Evolutionary conservation across 1,140 invertebrate species (phyloP), one percentile per base, ranked within the genome.

Genomic region (Tetranychus urticae): DNA sequence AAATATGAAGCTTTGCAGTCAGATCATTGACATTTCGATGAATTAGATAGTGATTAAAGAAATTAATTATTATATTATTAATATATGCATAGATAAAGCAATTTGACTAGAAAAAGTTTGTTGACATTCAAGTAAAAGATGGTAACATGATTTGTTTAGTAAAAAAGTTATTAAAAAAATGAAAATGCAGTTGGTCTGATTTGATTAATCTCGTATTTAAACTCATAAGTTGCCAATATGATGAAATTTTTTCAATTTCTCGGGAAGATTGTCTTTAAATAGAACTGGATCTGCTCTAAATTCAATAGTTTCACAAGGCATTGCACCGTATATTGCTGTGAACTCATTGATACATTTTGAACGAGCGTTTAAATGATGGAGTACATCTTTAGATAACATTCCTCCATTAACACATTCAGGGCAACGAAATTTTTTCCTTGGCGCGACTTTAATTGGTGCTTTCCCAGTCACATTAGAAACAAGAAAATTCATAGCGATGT

Each of bases 351-450:
- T 87, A 69, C 92, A 97, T 54, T 86, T 82, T 0, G 89, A 91
- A 36, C 92, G 75, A 70, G 90, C 86, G 1, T 86, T 80, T 88
- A 97, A 92, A 72, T 97, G 90, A 12, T 68, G 68, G 35, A 82
- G 80, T 34, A 86, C 76, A 75, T 93, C 89, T 0, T 87, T 85
- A 0, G 89, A 94, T 3, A 97, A 70, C 86, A 91, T 92, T 74
- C 92, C 88, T 0, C 82, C 89, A 69, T 90, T 91, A 1, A 80
- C 83, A 73, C 90, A 96, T 71, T 93, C 86, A 0, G 89, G 89
- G 72, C 91, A 96, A 72, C 92, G 91, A 74, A 97, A 97, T 70
- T 97, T 97, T 70, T 96, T 96, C n/a, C 90, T 78, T 0, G 90
- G 89, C 1, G 88, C 84, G n/a, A 94, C 86, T 77, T 96, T 94